These are phyloP conservation scores for Leguminivora glycinivorella DNA, from an alignment of 1,140 invertebrate species.

Conservation along the genomic window DNA sequence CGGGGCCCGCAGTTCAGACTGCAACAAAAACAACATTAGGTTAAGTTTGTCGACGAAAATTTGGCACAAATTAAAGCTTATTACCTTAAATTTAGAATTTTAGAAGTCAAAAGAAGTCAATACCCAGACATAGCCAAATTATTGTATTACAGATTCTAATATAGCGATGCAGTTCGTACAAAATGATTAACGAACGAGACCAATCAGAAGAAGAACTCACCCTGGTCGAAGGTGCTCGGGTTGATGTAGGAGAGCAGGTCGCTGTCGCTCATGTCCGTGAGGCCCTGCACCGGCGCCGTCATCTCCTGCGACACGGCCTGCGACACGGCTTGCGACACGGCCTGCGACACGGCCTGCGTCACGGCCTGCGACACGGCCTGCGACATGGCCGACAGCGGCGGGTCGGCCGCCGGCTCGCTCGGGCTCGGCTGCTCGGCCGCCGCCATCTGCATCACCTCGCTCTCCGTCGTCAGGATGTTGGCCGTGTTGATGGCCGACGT, in stretches of 20 bases:
- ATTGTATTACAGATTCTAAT: not conserved
- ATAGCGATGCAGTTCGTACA: constrained; percentile 54
- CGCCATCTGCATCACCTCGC: constrained; percentile 63
- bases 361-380: constrained; percentile 77
- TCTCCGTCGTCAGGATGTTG: constrained; percentile 71
- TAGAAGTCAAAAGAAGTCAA: no score
- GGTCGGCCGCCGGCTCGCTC: constrained; percentile 77
- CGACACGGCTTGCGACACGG: constrained; percentile 80
- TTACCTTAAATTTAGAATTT: not conserved
- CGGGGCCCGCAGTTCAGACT: constrained; percentile 53
- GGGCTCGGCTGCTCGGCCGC: constrained; percentile 76
- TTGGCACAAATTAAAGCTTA: not conserved
- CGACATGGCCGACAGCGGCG: constrained; percentile 76
- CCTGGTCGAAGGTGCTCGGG: constrained; percentile 91
- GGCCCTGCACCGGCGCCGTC: constrained; percentile 81
- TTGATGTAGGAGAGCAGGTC: constrained; percentile 92
- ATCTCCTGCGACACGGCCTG: constrained; percentile 82
- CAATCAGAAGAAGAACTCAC: constrained; percentile 70
- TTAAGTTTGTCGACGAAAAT: not conserved
- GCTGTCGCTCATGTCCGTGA: constrained; percentile 90
- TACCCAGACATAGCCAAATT: not conserved
- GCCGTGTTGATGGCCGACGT: constrained; percentile 76
- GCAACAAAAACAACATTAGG: constrained; percentile 52
- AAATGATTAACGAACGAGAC: constrained; percentile 60
- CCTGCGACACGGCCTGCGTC: constrained; percentile 81